Percentiles rank a stretch among this genome's conserved stretches.
phyloP scores from a whole-genome alignment of 2,888 invertebrate species.

The Hypomecis punctinalis region DNA sequence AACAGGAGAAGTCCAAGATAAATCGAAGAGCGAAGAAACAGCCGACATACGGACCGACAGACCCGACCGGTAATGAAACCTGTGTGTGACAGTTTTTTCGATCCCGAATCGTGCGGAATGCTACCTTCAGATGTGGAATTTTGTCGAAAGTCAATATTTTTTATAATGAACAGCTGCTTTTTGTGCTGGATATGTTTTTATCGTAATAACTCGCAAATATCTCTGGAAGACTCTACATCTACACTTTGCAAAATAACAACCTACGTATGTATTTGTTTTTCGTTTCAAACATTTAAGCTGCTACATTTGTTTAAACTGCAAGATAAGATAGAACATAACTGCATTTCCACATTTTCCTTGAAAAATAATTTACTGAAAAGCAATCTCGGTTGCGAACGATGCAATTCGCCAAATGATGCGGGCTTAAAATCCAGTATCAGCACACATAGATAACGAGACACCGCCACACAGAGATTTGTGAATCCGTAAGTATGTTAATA shows the following conservation, averaged over 20 bases:
- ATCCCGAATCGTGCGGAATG: no score
- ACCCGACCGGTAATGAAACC: slow-evolving; percentile 2
- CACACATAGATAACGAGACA: slow-evolving; percentile 18
- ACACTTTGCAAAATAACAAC: no score
- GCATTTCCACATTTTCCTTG: neutral
- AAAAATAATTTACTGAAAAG: slow-evolving; percentile 1
- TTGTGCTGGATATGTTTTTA: no score
- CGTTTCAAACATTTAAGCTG: no score
- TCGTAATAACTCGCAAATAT: no score
- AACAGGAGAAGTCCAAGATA: slow-evolving; percentile 39
- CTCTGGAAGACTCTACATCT: no score
- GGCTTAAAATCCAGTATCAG: slow-evolving; percentile 10
- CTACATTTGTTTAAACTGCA: no score
- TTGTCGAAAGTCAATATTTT: no score
- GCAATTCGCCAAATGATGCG: slow-evolving; percentile 19
- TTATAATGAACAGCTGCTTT: no score
- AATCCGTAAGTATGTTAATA: slow-evolving; percentile 33
- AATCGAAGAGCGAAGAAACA: slow-evolving; percentile 25
- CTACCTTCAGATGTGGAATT: no score
- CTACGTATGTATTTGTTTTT: no score
- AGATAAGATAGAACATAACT: neutral
- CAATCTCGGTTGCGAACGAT: slow-evolving; percentile 11
- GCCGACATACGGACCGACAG: slow-evolving; percentile 2
- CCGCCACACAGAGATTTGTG: slow-evolving; percentile 27
- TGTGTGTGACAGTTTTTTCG: neutral